A percentile compares a stretch with the other conserved stretches of the same genome.
Conservation (phyloP, 2,888 invertebrate species). For the Slavum lentiscoides region DNA sequence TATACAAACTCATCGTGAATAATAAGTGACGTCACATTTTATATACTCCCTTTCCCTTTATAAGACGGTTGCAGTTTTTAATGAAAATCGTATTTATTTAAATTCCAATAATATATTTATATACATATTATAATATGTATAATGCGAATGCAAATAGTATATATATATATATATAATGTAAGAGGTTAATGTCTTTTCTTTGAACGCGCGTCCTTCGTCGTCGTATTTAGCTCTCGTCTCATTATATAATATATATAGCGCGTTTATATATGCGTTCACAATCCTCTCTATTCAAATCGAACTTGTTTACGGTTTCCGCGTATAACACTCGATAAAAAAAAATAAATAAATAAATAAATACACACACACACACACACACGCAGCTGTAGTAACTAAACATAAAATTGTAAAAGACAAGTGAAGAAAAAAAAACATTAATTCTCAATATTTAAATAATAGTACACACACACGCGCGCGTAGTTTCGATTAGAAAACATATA, state of each 20-base stretch:
- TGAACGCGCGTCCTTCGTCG: constrained; percentile 1
- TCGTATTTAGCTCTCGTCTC: constrained; percentile 11
- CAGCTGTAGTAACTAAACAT: too few species aligned
- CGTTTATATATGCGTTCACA: background rate
- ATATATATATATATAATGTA: background rate
- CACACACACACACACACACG: too few species aligned
- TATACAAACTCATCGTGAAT: background rate
- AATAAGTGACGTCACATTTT: constrained; percentile 26
- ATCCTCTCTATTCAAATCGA: background rate
- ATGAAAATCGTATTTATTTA: background rate
- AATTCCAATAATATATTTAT: constrained; percentile 8
- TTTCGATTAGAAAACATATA: too few species aligned
- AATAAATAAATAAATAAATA: background rate
- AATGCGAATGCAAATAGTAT: constrained; percentile 5
- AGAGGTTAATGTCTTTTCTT: constrained; percentile 29
- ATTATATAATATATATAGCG: background rate
- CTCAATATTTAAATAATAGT: too few species aligned
- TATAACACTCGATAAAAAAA: background rate
- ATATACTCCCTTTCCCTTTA: constrained; percentile 14
- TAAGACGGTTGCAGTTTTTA: background rate
- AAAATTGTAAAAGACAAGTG: too few species aligned
- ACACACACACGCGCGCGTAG: too few species aligned
- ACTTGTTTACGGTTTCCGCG: constrained; percentile 14
- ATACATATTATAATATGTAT: background rate
- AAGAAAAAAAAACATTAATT: too few species aligned